phyloP scores from a whole-genome alignment of 2,797 vertebrate genomes.

The Setipinna tenuifilis region DNA sequence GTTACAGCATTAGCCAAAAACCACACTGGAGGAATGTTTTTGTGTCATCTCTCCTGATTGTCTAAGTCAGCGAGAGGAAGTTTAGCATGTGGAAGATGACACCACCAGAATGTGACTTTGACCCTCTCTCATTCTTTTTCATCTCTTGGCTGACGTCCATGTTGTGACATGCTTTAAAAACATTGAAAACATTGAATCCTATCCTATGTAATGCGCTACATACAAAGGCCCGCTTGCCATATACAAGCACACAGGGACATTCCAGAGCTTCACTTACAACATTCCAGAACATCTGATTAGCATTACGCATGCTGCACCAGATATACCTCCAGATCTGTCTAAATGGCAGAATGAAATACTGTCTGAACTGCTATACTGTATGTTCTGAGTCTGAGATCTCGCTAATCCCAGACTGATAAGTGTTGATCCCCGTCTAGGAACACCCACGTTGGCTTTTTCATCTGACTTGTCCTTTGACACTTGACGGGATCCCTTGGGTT shows the following conservation, averaged over 20 bases:
- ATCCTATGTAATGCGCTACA: background rate
- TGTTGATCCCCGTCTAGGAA: background rate
- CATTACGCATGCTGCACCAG: background rate
- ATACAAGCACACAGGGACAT: background rate
- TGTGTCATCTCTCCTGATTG: slow-evolving; percentile 1
- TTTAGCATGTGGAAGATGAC: slow-evolving; percentile 4
- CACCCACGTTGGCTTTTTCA: background rate
- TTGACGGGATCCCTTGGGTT: background rate
- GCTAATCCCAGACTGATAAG: background rate
- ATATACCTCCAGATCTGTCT: background rate
- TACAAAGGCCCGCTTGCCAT: background rate
- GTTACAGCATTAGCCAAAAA: background rate
- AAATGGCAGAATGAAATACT: background rate
- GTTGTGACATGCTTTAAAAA: background rate
- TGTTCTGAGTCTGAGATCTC: no score
- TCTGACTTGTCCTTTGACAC: background rate
- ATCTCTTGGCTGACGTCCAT: background rate
- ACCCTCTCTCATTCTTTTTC: background rate
- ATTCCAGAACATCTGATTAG: background rate
- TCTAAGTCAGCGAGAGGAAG: background rate
- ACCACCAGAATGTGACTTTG: background rate
- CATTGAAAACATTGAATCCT: background rate
- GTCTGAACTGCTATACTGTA: background rate
- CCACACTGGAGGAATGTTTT: background rate
- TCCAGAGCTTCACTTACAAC: background rate